Base-by-base conservation (phyloP, 2,888 invertebrate species). In the Sphecodes monilicornis region DNA sequence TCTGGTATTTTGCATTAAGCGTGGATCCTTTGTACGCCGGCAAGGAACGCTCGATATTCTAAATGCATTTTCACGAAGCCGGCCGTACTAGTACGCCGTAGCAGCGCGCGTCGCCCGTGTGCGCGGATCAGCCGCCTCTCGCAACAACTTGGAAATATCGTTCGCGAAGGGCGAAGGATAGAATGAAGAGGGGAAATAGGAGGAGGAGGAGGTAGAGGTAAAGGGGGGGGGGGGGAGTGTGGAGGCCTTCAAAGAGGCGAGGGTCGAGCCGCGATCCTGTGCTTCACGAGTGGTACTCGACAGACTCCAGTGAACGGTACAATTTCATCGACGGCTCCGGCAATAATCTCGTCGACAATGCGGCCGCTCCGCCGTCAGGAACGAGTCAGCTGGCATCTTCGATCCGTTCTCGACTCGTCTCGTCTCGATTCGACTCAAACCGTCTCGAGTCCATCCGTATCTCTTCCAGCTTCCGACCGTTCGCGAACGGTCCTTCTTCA, bases 301-400 rank as follows among this genome's bases (percentile, higher is more conserved):
- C 80, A 46, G 74, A 68, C 71, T 89, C 78, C 86, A 86, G 87
- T 77, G 89, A 84, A 81, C 82, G 80, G 78, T 82, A 85, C 85
- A 88, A 90, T 89, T 90, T 89, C 88, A 86, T 89, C 85, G 86
- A 79, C 80, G 66, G 78, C 82, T 80, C 77, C 66, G 71, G 78
- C 78, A 83, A 89, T 89, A 84, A 88, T 90, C 90, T 85, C 85
- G 85, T 41, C 86, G 82, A 84, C 84, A 79, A 86, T 82, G 50
- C 84, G 72, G 69, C 80, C 36, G 68, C 64, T 80, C 73, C 76
- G 69, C 36, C 76, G 69, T 66, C 80, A 80, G 80, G 39, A 81
- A 32, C 88, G 82, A 88, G 87, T 89, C 90, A 90, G 89, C 89
- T 89, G 89, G 87, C 84, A 78, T 89, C 89, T 90, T 90, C 90